These are phyloP conservation scores for Thyatira batis DNA, from an alignment of 2,888 invertebrate species.

Conservation along the genomic window DNA sequence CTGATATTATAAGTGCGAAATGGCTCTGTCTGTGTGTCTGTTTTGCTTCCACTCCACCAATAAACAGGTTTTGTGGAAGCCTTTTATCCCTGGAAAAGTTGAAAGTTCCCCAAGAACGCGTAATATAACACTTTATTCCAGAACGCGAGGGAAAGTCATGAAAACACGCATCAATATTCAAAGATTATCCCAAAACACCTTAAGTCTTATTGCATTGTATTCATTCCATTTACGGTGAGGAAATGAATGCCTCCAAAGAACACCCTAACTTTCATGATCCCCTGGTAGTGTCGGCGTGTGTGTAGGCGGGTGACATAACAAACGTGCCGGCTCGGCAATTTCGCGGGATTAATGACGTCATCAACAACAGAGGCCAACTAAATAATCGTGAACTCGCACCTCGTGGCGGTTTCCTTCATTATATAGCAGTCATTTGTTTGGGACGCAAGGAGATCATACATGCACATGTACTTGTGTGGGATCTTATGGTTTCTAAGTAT, in stretches of 20 bases:
- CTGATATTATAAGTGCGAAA: no score
- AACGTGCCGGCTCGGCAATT: slow-evolving; percentile 15
- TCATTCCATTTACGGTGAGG: slow-evolving; percentile 5
- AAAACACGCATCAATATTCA: not conserved
- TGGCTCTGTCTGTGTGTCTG: no score
- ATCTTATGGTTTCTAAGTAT: no score
- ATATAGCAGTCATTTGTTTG: not conserved
- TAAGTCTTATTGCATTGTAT: not conserved
- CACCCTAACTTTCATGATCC: slow-evolving; percentile 15
- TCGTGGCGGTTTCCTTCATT: slow-evolving; percentile 21
- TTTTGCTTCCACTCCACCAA: no score
- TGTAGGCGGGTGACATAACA: slow-evolving; percentile 25
- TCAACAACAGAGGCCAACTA: slow-evolving; percentile 29
- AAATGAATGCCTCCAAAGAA: slow-evolving; percentile 18
- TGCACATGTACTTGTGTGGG: no score
- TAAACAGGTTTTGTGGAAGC: no score
- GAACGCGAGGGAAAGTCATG: no score
- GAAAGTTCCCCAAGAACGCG: no score
- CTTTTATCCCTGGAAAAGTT: no score
- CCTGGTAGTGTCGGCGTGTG: slow-evolving; percentile 19
- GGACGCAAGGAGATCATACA: not conserved
- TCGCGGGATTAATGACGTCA: slow-evolving; percentile 35
- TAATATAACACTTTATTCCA: no score
- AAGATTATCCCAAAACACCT: not conserved
- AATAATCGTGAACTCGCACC: slow-evolving; percentile 22